phyloP scores from a whole-genome alignment of 2,888 invertebrate species.

The Pimpla rufipes region DNA sequence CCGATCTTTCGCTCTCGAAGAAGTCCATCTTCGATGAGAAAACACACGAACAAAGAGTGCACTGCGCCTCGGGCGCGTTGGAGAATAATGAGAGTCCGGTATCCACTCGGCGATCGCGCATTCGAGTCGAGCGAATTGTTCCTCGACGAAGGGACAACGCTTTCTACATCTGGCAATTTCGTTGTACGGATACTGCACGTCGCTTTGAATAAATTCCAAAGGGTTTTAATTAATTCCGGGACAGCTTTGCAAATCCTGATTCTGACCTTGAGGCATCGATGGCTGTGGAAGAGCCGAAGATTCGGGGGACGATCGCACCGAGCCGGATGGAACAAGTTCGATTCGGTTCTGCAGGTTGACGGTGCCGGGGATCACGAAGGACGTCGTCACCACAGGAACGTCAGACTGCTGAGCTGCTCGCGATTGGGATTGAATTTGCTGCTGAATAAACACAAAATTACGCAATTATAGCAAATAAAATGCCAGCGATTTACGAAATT shows the following conservation, averaged over 20 bases:
- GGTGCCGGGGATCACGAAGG: conserved; percentile 65
- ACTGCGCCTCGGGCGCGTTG: neutral
- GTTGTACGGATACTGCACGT: neutral
- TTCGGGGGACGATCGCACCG: conserved; percentile 39
- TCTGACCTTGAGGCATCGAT: conserved; percentile 61
- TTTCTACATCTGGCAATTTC: neutral
- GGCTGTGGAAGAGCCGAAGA: conserved; percentile 26
- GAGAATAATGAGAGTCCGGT: neutral
- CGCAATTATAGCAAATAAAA: neutral
- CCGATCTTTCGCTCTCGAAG: conserved; percentile 6
- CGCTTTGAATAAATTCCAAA: neutral
- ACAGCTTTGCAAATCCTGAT: neutral
- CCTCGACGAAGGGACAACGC: neutral
- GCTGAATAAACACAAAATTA: conserved; percentile 15
- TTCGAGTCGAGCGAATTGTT: neutral
- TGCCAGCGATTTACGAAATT: neutral
- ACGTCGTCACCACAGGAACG: conserved; percentile 65
- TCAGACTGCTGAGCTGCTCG: conserved; percentile 31
- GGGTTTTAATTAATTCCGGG: neutral
- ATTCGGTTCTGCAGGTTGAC: conserved; percentile 67
- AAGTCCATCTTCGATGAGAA: conserved; percentile 5
- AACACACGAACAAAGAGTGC: neutral
- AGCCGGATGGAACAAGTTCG: conserved; percentile 55
- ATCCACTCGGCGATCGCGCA: neutral
- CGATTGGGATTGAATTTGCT: conserved; percentile 11